Base-by-base conservation (phyloP, 2,797 vertebrate genomes). In the Falco concolor region DNA sequence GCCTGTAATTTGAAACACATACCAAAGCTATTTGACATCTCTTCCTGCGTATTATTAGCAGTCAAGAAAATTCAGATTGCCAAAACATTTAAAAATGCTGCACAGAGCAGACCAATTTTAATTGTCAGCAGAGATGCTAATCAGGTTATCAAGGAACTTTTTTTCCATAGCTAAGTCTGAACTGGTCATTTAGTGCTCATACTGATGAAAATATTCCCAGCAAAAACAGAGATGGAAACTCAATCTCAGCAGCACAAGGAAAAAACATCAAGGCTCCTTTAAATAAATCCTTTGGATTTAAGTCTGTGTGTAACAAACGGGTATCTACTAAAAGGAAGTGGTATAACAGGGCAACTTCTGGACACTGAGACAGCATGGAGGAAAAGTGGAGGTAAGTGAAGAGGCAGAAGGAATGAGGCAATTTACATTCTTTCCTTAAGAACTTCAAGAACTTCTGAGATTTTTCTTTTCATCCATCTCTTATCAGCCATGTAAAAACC, bases 41-140 rank as follows among this genome's bases (percentile, higher is more conserved):
- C 52, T 84, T 92, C 47, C 80, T 86, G 44, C 34, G 76, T 86
- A 69, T 82, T 91, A 95, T 84, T 89, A 96, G 34, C 32, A 83
- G 59, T 44, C 59, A 88, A 74, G 80, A 92, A 78, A 91, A 92
- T 88, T 89, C 45, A 86, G 16, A 76, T 92, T 6, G 6, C 20
- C 80, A 92, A 84, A 90, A 80, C 28, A 89, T 23, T 83, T 82
- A 23, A 76, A 90, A 96, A 73, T 40, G 61, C 30, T 95, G 79
- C 84, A 72, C 45, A 74, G 45, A 92, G 72, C 65, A 84, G 53
- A 65, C 12, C 24, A 45, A 53, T 68, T 85, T 79, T 84, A 90
- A 70, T 36, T 79, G 59, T 53, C 45, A 90, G 49, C 49, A 83
- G 57, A 95, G 22, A 84, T 21, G 38, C 70, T 86, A 70, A 91